phyloP scores from a whole-genome alignment of 2,797 vertebrate species.

The Gallinago solitaria region DNA sequence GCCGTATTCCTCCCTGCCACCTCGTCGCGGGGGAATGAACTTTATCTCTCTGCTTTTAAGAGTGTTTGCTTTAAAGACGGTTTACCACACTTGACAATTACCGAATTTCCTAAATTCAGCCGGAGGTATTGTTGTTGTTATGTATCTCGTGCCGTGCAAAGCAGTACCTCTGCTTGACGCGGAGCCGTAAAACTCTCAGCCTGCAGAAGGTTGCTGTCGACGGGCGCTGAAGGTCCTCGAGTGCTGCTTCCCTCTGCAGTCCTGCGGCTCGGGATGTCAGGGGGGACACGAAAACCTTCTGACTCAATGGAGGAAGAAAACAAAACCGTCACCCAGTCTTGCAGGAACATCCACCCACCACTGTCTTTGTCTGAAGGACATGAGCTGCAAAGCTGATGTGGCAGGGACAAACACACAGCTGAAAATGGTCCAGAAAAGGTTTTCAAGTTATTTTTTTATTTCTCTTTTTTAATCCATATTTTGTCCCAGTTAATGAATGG shows the following conservation, averaged over 20 bases:
- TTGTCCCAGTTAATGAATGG: not conserved
- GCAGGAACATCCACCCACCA: not conserved
- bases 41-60: conserved; percentile 67
- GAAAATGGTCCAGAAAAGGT: not conserved
- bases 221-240: not conserved
- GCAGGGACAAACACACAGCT: not conserved
- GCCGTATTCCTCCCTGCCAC: conserved; percentile 9
- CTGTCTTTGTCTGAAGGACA: not conserved
- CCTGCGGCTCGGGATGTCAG: not conserved
- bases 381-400: not conserved
- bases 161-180: not conserved
- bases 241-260: not conserved
- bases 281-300: not conserved
- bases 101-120: conserved; percentile 72
- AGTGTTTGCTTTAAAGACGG: conserved; percentile 77
- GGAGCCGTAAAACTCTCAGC: not conserved
- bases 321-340: not conserved
- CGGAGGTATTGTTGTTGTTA: conserved; percentile 51
- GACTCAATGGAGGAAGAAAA: not conserved
- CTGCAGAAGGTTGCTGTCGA: not conserved
- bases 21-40: conserved; percentile 55
- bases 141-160: not conserved
- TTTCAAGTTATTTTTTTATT: not conserved
- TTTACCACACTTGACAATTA: conserved; percentile 67
- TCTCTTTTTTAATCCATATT: not conserved